These are phyloP conservation scores for Nannoperca obscura DNA, from an alignment of 2,797 vertebrate genomes.

Conservation along the genomic window DNA sequence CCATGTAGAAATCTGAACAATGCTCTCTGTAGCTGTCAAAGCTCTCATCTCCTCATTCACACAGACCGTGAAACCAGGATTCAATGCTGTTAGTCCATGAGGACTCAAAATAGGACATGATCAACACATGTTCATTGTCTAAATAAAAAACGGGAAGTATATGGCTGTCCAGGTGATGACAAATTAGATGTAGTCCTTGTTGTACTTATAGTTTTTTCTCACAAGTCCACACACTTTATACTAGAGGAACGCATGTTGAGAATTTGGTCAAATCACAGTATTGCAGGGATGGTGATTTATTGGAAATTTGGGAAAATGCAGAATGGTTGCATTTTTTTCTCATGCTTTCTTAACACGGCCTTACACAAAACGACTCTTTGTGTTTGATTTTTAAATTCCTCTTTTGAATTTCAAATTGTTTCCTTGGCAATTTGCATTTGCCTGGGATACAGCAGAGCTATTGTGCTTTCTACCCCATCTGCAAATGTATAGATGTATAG, in stretches of 20 bases:
- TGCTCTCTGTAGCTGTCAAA: constrained; percentile 57
- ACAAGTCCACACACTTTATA: constrained; percentile 32
- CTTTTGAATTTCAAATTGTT: constrained; percentile 74
- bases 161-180: constrained; percentile 53
- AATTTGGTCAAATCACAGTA: constrained; percentile 39
- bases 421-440: constrained; percentile 62
- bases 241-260: constrained; percentile 48
- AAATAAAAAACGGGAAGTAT: constrained; percentile 47
- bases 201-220: constrained; percentile 43
- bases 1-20: constrained; percentile 56
- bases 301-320: constrained; percentile 51
- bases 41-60: constrained; percentile 41
- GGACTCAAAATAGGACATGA: constrained; percentile 45
- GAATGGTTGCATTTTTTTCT: constrained; percentile 34
- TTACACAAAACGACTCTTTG: constrained; percentile 49
- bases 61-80: constrained; percentile 48
- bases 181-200: constrained; percentile 52
- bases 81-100: constrained; percentile 16
- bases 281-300: constrained; percentile 63
- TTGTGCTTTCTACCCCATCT: constrained; percentile 56
- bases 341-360: constrained; percentile 54
- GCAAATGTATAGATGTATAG: constrained; percentile 27
- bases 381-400: constrained; percentile 60
- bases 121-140: constrained; percentile 41
- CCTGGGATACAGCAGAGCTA: constrained; percentile 54